Evolutionary conservation across 2,888 invertebrate species (phyloP).

Genomic region (Dryomyza anilis): DNA sequence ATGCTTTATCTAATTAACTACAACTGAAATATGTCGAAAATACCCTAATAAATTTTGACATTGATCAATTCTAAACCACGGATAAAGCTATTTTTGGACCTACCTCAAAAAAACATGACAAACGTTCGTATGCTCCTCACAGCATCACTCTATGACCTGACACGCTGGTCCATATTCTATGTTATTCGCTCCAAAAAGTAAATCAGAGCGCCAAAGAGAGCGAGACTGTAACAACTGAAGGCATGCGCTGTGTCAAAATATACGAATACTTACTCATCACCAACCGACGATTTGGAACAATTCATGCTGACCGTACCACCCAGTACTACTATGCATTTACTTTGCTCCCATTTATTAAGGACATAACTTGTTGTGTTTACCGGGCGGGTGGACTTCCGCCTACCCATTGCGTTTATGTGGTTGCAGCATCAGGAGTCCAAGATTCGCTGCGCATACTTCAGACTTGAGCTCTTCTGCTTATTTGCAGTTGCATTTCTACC

Average conservation of each 20-base stretch:
- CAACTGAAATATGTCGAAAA: too few species aligned
- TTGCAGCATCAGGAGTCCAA: constrained; percentile 32
- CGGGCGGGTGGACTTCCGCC: neutral
- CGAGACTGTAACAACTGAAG: too few species aligned
- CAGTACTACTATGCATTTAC: neutral
- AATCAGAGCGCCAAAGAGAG: too few species aligned
- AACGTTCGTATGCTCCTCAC: neutral
- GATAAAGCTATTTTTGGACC: too few species aligned
- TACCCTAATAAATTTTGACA: too few species aligned
- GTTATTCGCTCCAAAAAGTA: constrained; percentile 38
- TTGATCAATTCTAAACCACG: too few species aligned
- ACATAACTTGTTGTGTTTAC: neutral
- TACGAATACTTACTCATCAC: too few species aligned
- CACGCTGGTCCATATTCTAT: constrained; percentile 55
- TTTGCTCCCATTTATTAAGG: constrained; percentile 16
- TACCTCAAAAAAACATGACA: constrained; percentile 50
- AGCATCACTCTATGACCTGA: constrained; percentile 45
- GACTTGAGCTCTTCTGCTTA: neutral
- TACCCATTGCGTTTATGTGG: neutral
- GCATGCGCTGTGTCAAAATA: too few species aligned
- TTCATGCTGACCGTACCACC: too few species aligned
- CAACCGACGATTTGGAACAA: too few species aligned
- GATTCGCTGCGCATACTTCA: constrained; percentile 2
- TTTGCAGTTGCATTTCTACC: constrained; percentile 6
- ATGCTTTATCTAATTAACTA: too few species aligned